Evolutionary conservation across 2,113 vertebrate genomes (phyloP).

Genomic region (Pavo muticus): DNA sequence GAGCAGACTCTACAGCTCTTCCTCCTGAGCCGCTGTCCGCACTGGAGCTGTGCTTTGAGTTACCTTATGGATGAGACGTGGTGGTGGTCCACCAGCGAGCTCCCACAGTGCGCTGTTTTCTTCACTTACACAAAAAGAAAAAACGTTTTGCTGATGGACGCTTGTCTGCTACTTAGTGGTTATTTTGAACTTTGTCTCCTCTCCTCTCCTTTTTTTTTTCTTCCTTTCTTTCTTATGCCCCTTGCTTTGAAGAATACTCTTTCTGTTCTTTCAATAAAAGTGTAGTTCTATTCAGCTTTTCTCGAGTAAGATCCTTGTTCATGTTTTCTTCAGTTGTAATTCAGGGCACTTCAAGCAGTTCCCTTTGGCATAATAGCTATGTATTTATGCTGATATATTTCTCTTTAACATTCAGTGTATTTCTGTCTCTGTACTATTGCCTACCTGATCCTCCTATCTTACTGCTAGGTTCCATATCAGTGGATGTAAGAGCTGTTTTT

Average conservation of each 20-base stretch:
- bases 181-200: background rate
- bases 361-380: background rate
- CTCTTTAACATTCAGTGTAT: background rate
- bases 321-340: background rate
- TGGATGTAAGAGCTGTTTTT: background rate
- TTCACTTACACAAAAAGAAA: background rate
- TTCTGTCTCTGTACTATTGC: background rate
- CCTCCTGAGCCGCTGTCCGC: background rate
- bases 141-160: fast-evolving
- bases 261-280: background rate
- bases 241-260: background rate
- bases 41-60: background rate
- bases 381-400: background rate
- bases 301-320: background rate
- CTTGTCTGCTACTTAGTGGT: background rate
- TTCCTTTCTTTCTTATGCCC: background rate
- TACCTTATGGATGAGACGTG: too few relatives aligned
- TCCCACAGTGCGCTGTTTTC: fast-evolving
- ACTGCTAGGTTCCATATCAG: background rate
- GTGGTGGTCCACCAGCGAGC: fast-evolving
- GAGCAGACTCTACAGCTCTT: too few relatives aligned
- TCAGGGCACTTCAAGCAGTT: background rate
- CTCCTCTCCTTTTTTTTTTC: fast-evolving
- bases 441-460: background rate
- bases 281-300: background rate